phyloP scores from a whole-genome alignment of 2,113 vertebrate genomes.

The Propithecus coquereli region DNA sequence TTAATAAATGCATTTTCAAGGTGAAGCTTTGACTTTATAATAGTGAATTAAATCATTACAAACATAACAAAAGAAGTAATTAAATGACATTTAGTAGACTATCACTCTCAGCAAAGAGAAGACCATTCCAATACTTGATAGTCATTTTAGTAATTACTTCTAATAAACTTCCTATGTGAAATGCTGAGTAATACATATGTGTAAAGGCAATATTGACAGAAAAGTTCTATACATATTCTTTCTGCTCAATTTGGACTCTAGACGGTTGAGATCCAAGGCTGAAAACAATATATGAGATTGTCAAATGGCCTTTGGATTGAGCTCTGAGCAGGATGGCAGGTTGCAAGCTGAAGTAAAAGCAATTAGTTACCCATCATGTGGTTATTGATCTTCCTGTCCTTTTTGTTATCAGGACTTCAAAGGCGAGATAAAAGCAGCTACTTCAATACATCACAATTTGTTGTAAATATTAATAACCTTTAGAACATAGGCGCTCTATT shows the following conservation, averaged over 20 bases:
- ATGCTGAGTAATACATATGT: neutral
- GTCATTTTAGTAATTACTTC: neutral
- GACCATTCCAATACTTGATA: neutral
- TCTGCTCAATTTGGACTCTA: neutral
- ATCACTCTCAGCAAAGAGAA: neutral
- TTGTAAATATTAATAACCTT: constrained; percentile 70
- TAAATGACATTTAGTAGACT: neutral
- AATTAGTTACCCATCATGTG: constrained; percentile 76
- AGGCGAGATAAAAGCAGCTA: constrained; percentile 58
- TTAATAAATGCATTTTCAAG: neutral
- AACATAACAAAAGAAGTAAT: neutral
- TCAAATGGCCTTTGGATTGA: constrained; percentile 27
- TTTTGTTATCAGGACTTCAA: constrained; percentile 61
- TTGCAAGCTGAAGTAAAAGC: constrained; percentile 65
- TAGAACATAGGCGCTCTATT: neutral
- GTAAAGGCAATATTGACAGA: neutral
- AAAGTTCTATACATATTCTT: neutral
- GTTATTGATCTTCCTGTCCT: constrained; percentile 73
- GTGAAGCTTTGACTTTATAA: neutral
- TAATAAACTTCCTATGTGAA: neutral
- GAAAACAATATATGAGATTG: neutral
- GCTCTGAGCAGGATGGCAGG: constrained; percentile 19
- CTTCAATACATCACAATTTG: constrained; percentile 45
- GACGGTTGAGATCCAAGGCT: neutral
- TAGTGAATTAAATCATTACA: neutral